These are phyloP conservation scores for Thecophora atra DNA, from an alignment of 2,888 invertebrate species.

Conservation along the genomic window DNA sequence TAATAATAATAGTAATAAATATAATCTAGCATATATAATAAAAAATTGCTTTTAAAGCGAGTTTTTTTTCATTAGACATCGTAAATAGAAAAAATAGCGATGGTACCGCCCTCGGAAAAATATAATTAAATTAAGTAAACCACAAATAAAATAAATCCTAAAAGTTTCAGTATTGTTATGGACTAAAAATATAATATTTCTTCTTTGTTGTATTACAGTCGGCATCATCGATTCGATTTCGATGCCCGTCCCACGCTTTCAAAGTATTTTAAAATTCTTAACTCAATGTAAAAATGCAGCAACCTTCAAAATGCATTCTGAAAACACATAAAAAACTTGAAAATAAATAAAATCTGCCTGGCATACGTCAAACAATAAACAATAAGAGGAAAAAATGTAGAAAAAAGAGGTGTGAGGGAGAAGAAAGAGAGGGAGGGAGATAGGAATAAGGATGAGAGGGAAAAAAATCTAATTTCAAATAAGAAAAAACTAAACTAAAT, in stretches of 20 bases:
- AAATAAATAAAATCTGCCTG: constrained; percentile 23
- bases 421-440: not conserved
- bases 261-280: constrained; percentile 19
- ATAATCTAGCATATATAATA: too few relatives aligned
- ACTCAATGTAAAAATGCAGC: constrained; percentile 17
- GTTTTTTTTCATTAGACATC: not conserved
- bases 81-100: not conserved
- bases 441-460: not conserved
- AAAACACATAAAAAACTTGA: constrained; percentile 38
- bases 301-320: constrained; percentile 35
- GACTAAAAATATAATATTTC: not conserved
- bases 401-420: not conserved
- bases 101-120: not conserved
- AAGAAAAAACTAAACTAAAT: too few relatives aligned
- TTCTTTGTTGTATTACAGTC: not conserved
- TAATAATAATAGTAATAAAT: too few relatives aligned
- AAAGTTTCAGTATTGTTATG: not conserved
- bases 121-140: not conserved
- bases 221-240: not conserved
- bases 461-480: not conserved
- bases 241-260: not conserved
- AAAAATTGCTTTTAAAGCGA: too few relatives aligned
- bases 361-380: constrained; percentile 26
- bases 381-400: not conserved
- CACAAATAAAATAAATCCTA: too few relatives aligned